Percentiles rank a stretch among this genome's conserved stretches.
Conservation (phyloP, 1,140 invertebrate species). For the Cylas formicarius region DNA sequence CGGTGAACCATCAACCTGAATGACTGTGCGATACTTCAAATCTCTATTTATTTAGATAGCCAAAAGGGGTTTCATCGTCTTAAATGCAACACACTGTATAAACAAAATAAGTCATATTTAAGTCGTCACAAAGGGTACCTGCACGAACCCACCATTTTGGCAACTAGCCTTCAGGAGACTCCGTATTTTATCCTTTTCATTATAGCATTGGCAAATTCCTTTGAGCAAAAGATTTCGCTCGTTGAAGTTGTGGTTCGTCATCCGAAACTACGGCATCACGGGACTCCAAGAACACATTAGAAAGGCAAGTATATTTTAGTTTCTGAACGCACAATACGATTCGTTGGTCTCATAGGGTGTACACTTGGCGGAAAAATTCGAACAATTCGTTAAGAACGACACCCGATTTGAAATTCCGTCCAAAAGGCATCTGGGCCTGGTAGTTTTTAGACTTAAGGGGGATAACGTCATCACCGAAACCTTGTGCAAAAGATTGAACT, state of each 20-base stretch:
- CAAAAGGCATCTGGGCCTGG: conserved; percentile 76
- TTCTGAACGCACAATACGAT: conserved; percentile 3
- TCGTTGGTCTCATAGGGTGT: conserved; percentile 46
- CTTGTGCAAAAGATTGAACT: conserved; percentile 80
- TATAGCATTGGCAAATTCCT: conserved; percentile 96
- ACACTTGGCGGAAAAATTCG: conserved; percentile 83
- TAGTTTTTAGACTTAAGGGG: conserved; percentile 84
- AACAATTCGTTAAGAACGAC: conserved; percentile 73
- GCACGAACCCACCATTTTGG: neutral
- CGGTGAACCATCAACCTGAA: too few species aligned
- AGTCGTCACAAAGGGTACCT: too few species aligned
- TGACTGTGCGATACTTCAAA: too few species aligned
- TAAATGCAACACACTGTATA: too few species aligned
- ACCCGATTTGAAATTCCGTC: conserved; percentile 85
- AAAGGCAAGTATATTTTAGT: too few species aligned
- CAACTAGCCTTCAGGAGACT: neutral
- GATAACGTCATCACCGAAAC: conserved; percentile 79
- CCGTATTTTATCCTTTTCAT: neutral
- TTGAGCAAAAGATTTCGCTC: conserved; percentile 93
- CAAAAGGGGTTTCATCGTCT: too few species aligned
- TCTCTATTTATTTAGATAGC: too few species aligned
- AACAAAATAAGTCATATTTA: too few species aligned
- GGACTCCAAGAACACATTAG: conserved; percentile 89
- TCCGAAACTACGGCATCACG: conserved; percentile 81
- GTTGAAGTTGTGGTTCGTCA: conserved; percentile 95